Evolutionary conservation across 2,888 invertebrate genomes (phyloP).

Genomic region (Anoncus sp.): DNA sequence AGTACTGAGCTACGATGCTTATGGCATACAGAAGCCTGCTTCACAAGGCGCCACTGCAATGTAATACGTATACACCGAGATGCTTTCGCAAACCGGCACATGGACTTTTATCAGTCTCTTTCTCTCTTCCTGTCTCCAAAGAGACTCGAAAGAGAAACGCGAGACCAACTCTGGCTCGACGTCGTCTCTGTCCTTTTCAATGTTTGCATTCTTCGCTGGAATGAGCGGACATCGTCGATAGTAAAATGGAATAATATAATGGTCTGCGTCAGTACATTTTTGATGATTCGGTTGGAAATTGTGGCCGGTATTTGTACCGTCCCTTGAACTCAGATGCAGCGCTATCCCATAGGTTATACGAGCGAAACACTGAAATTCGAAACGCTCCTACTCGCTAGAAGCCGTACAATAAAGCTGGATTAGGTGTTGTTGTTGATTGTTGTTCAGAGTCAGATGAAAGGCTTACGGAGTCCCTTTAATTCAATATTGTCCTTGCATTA

Average conservation of each 20-base stretch:
- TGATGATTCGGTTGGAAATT: not conserved
- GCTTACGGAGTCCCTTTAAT: too few species aligned
- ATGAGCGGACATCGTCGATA: not conserved
- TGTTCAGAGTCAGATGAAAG: too few species aligned
- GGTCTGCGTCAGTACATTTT: conserved; percentile 6
- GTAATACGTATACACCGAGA: conserved; percentile 9
- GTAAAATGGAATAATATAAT: not conserved
- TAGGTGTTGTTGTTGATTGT: too few species aligned
- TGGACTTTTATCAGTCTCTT: conserved; percentile 38
- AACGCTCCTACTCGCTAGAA: too few species aligned
- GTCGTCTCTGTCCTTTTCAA: conserved; percentile 9
- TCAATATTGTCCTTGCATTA: too few species aligned
- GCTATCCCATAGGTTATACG: too few species aligned
- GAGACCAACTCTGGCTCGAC: conserved; percentile 13
- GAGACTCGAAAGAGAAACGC: conserved; percentile 1
- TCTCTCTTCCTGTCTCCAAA: not conserved
- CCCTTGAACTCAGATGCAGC: too few species aligned
- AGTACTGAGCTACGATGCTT: conserved; percentile 34
- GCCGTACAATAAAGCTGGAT: too few species aligned
- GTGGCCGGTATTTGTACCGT: not conserved
- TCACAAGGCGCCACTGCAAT: conserved; percentile 39
- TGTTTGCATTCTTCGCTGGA: conserved; percentile 24
- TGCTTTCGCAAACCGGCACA: conserved; percentile 14
- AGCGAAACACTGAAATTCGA: too few species aligned
- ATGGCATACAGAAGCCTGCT: conserved; percentile 26